Percentiles rank a stretch among this genome's conserved stretches.
Conservation (phyloP, 2,113 vertebrate genomes). For the Theristicus caerulescens region DNA sequence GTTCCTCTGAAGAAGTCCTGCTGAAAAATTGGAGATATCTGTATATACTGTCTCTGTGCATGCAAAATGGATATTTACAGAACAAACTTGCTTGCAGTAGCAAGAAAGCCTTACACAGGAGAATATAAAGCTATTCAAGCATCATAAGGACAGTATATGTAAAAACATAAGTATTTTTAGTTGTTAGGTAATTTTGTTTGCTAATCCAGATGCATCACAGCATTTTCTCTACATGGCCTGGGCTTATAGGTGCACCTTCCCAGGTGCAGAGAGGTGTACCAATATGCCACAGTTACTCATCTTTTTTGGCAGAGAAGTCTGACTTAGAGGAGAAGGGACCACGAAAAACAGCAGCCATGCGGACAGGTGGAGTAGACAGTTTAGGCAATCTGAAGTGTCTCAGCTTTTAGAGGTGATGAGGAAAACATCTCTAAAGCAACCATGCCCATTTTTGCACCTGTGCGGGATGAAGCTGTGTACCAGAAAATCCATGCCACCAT, state of each 20-base stretch:
- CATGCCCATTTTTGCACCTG: not conserved
- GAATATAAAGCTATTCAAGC: not conserved
- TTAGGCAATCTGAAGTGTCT: not conserved
- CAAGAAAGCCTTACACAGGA: not conserved
- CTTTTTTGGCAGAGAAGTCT: not conserved
- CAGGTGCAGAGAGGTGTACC: not conserved
- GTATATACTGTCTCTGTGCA: not conserved
- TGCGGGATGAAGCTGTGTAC: not conserved
- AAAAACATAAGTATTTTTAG: not conserved
- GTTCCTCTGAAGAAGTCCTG: not conserved
- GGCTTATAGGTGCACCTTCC: not conserved
- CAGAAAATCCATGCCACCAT: not conserved
- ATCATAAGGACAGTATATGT: not conserved
- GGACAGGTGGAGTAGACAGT: not conserved
- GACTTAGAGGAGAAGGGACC: not conserved
- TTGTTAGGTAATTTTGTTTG: not conserved
- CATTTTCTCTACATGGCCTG: not conserved
- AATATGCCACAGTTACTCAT: not conserved
- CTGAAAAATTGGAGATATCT: not conserved
- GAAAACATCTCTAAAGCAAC: not conserved
- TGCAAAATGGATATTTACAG: not conserved
- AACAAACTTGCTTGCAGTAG: not conserved
- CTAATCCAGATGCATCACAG: not conserved
- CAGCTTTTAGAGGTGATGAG: not conserved
- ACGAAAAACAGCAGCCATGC: accelerated